Conservation (phyloP, 2,797 vertebrate genomes). For the Semotilus atromaculatus region DNA sequence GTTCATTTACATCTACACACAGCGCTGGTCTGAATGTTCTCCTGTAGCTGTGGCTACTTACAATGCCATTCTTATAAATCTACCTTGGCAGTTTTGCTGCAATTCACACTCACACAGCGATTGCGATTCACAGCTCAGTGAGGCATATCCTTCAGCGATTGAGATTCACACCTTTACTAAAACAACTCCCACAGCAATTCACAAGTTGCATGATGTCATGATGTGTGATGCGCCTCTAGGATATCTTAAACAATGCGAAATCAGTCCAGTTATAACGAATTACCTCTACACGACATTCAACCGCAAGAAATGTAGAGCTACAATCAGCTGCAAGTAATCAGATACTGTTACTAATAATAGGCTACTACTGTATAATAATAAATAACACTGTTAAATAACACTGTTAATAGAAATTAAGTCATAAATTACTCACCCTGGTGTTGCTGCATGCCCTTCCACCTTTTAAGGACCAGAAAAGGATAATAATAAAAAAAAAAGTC, state of each 20-base stretch:
- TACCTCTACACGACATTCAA: neutral
- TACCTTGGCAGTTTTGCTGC: conserved; percentile 21
- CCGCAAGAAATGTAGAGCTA: neutral
- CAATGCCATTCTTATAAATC: conserved; percentile 28
- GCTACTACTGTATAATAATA: neutral
- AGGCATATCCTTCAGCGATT: conserved; percentile 37
- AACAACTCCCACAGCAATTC: conserved; percentile 47
- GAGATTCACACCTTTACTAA: conserved; percentile 34
- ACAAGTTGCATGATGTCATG: conserved; percentile 12
- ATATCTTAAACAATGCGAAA: conserved; percentile 22
- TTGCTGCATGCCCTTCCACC: neutral
- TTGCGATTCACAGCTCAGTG: conserved; percentile 20
- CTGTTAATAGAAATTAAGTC: neutral
- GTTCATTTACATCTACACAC: neutral
- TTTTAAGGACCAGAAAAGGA: neutral
- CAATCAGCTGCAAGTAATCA: neutral
- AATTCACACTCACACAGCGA: conserved; percentile 36
- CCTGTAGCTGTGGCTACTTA: neutral
- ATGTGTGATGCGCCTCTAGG: conserved; percentile 20
- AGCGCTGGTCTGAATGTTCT: neutral
- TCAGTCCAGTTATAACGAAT: neutral
- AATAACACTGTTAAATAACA: neutral
- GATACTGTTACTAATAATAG: neutral
- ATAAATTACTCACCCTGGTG: neutral
- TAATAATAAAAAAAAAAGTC: too few species aligned